Base-by-base conservation (phyloP, 2,888 invertebrate species). In the Leucania comma region DNA sequence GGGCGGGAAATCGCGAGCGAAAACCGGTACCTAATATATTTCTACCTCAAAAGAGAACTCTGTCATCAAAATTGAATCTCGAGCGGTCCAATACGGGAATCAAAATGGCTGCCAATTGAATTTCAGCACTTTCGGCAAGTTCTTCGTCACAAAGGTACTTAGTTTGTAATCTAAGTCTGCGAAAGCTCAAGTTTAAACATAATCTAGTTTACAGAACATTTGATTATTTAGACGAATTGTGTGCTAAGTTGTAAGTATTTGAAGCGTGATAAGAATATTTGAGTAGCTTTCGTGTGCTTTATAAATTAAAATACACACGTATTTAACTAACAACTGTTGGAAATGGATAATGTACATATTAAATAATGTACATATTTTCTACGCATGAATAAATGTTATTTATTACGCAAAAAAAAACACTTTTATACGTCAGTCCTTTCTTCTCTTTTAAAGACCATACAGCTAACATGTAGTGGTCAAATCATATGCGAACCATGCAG, bases 31-130 rank as follows among this genome's bases (percentile, higher is more conserved):
- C 83, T 78, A 81, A 85, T 80, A 83, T 83, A 85, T 86, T 84
- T 84, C 61, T 86, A 86, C 81, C 83, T 83, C 83, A 81, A 85
- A 86, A 82, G 85, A 78, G 84, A 79, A 85, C 85, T 84, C 79
- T 77, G 85, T 88, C 87, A 87, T 82, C 84, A 81, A 80, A 86
- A 85, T 86, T 82, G 84, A 84, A 85, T 86, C 77, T 76, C 73
- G 80, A 61, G 60, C 77, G 81, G 78, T 83, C 82, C 82, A 86
- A 84, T 84, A 78, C 81, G 84, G 75, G 83, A 87, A 86, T 89
- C 86, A 85, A 89, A 88, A 88, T 85, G 85, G 80, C 84, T 81
- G 64, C 80, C 83, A 85, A 89, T 88, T 83, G 86, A 86, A 88
- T 89, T 88, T 82, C 81, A 75, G 81, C 88, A 87, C 86, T 88